Conservation (phyloP, 2,797 vertebrate genomes). For the Enoplosus armatus region DNA sequence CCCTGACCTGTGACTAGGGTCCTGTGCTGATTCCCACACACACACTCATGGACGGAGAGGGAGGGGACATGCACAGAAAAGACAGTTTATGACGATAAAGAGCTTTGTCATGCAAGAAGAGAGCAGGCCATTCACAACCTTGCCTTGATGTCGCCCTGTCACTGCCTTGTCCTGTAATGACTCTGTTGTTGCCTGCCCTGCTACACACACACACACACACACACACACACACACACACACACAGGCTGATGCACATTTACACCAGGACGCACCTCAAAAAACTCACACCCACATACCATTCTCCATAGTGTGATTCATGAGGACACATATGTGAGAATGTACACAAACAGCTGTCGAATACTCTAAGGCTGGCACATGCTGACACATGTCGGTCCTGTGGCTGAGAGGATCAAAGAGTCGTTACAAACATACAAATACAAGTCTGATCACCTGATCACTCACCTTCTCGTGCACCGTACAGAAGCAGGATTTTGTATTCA, state of each 20-base stretch:
- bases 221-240: constrained; percentile 4
- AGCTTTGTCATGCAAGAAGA: constrained; percentile 76
- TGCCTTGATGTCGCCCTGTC: constrained; percentile 43
- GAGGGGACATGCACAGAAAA: constrained; percentile 57
- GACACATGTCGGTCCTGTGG: constrained; percentile 7
- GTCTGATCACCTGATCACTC: neutral
- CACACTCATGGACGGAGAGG: constrained; percentile 44
- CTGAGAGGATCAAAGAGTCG: neutral
- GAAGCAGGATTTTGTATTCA: too few species aligned
- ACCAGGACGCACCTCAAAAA: constrained; percentile 10
- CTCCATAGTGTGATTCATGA: constrained; percentile 20
- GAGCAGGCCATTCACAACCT: constrained; percentile 49
- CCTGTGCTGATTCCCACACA: constrained; percentile 87
- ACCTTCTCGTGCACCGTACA: too few species aligned
- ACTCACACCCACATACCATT: constrained; percentile 39
- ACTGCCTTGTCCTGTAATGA: constrained; percentile 48
- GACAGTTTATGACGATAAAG: constrained; percentile 74
- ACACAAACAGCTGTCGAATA: neutral
- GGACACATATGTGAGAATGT: constrained; percentile 26
- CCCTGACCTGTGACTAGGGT: constrained; percentile 87
- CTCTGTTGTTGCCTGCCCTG: constrained; percentile 40
- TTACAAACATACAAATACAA: neutral
- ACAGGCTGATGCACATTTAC: constrained; percentile 1
- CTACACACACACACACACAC: constrained; percentile 7
- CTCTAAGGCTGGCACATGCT: neutral